Evolutionary conservation across 2,113 vertebrate species (phyloP), one percentile per base, ranked within the genome.

Genomic region (Regulus satrapa): DNA sequence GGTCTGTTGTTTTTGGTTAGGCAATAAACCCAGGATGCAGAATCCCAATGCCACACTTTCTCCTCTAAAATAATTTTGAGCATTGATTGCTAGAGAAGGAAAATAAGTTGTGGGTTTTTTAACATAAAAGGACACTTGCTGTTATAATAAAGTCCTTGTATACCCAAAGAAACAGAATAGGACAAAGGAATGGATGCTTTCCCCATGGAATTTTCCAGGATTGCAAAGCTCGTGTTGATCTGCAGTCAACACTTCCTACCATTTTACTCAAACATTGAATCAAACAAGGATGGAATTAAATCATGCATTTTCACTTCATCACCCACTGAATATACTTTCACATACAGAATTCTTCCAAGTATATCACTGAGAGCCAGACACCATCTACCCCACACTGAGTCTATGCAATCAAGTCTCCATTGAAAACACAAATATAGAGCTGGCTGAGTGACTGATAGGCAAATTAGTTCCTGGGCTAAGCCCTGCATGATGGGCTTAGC

Each of bases 371-470:
- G 58, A 96, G 94, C 91, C 96, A 97, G 95, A 92, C 93, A 87
- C 55, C 93, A 93, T 93, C 81, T 94, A 96, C 94, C 87, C 66
- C 89, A 94, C 81, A 92, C 74, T 85, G 89, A 95, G 91, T 49
- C 84, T 91, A 14, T 88, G 74, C 67, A 95, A 96, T 94, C 73
- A 93, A 91, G 54, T 55, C 32, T 91, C 51, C 81, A 95, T 69
- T 95, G 93, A 93, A 95, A 91, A 91, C 52, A 94, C 66, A 97
- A 95, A 93, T 94, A 82, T 49, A 96, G 87, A 88, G 24, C 71
- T 95, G 67, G 81, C 89, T 92, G 87, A 75, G 48, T 78, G 56
- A 91, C 84, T 94, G 94, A 95, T 94, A 95, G 69, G 91, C 66
- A 97, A 94, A 96, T 95, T 88, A 85, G 46, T 31, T 89, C 58